Conservation (phyloP, 1,140 invertebrate genomes). For the Papilio xuthus region DNA sequence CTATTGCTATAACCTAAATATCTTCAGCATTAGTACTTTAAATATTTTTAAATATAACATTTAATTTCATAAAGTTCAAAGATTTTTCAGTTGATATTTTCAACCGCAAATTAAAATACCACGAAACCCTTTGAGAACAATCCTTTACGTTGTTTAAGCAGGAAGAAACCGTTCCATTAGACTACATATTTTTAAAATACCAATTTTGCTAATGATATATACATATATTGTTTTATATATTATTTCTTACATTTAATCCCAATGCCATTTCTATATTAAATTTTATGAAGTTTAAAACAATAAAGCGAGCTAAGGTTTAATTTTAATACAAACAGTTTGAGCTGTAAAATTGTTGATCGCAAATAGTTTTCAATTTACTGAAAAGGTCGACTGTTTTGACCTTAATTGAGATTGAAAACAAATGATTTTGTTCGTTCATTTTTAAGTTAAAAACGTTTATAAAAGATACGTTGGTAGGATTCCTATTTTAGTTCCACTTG, state of each 20-base stretch:
- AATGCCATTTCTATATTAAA: no score
- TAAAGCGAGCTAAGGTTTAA: not conserved
- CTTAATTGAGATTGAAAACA: constrained; percentile 1
- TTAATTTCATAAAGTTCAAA: not conserved
- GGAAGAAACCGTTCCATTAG: no score
- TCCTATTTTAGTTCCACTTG: no score
- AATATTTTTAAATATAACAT: not conserved
- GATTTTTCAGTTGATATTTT: not conserved
- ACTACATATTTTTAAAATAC: no score
- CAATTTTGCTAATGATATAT: no score
- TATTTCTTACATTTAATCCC: no score
- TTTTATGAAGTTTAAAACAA: no score
- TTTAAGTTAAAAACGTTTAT: no score
- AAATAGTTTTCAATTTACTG: not conserved
- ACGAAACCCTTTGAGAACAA: not conserved
- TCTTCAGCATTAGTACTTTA: not conserved
- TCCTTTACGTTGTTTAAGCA: no score
- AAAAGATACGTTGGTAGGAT: no score
- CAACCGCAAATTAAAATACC: not conserved
- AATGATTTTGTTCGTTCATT: not conserved
- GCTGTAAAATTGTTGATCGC: not conserved
- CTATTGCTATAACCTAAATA: constrained; percentile 32
- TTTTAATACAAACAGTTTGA: not conserved
- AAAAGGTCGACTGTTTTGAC: not conserved
- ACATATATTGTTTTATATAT: no score